These are phyloP conservation scores for Diorhabda carinulata DNA, from an alignment of 1,140 invertebrate genomes.

Conservation along the genomic window DNA sequence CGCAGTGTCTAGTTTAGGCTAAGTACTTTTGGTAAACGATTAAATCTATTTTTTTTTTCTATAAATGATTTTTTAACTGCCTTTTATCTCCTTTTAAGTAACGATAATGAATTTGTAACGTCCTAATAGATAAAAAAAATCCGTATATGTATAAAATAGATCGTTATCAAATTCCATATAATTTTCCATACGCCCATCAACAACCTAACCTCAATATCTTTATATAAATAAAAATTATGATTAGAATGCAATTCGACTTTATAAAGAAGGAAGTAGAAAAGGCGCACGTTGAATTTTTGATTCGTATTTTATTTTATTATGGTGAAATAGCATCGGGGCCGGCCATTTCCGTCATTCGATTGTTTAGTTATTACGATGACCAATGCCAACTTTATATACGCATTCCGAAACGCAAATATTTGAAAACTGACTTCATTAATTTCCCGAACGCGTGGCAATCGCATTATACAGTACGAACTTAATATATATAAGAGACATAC, in stretches of 20 bases:
- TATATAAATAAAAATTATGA: slow-evolving; percentile 15
- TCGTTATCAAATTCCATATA: slow-evolving; percentile 21
- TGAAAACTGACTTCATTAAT: slow-evolving; percentile 20
- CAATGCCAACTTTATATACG: slow-evolving; percentile 22
- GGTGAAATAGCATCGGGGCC: slow-evolving; percentile 20
- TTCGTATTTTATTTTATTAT: slow-evolving; percentile 14
- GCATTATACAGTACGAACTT: background rate
- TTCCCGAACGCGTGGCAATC: slow-evolving; percentile 10
- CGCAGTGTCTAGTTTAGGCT: no score
- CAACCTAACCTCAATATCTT: slow-evolving; percentile 21
- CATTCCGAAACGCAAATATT: slow-evolving; percentile 23
- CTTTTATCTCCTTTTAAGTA: no score
- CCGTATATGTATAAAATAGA: slow-evolving; percentile 8
- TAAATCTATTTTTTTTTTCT: no score
- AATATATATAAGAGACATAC: no score
- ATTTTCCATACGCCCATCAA: slow-evolving; percentile 8
- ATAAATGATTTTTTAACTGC: no score
- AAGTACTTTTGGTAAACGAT: no score
- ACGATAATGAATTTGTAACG: no score
- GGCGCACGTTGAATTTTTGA: slow-evolving; percentile 18
- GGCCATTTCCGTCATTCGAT: slow-evolving; percentile 21
- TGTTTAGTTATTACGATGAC: slow-evolving; percentile 11
- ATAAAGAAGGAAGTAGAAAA: slow-evolving; percentile 21
- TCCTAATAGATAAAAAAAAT: no score
- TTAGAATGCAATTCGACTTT: slow-evolving; percentile 7